Evolutionary conservation across 2,888 invertebrate species (phyloP).

Genomic region (Sericinus montela): DNA sequence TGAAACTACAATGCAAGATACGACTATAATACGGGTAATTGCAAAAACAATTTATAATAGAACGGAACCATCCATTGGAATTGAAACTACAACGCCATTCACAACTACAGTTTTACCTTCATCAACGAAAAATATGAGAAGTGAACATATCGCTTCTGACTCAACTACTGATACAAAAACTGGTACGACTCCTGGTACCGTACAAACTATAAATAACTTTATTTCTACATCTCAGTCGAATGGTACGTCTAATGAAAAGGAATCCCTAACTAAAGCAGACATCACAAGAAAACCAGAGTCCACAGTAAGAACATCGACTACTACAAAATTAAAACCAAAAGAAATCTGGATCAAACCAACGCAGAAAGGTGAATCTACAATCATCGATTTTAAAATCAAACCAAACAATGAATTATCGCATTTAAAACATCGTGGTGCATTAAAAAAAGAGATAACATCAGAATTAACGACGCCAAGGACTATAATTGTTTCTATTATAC

Average conservation of each 20-base stretch:
- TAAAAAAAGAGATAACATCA: slow-evolving; percentile 44
- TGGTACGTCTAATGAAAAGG: slow-evolving; percentile 26
- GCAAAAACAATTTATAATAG: slow-evolving; percentile 33
- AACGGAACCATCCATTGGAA: slow-evolving; percentile 35
- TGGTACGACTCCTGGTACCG: slow-evolving; percentile 6
- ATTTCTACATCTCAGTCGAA: slow-evolving; percentile 6
- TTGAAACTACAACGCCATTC: slow-evolving; percentile 24
- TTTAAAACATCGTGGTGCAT: slow-evolving; percentile 42
- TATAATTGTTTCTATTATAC: slow-evolving; percentile 72
- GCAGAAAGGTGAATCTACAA: slow-evolving; percentile 67
- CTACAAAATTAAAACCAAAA: slow-evolving; percentile 64
- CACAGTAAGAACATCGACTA: slow-evolving; percentile 47
- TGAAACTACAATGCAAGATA: slow-evolving; percentile 21
- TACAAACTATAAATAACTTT: slow-evolving; percentile 4
- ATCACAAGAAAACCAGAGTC: slow-evolving; percentile 46
- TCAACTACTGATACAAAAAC: slow-evolving; percentile 19
- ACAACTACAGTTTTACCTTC: slow-evolving; percentile 22
- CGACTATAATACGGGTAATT: slow-evolving; percentile 19
- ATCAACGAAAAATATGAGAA: too few species aligned
- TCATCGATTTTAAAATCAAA: slow-evolving; percentile 50
- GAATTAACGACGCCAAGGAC: slow-evolving; percentile 65
- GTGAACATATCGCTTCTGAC: too few species aligned
- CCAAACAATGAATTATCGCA: slow-evolving; percentile 37
- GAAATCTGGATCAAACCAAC: slow-evolving; percentile 74
- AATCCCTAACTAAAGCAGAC: slow-evolving; percentile 31